Evolutionary conservation across 2,113 vertebrate genomes (phyloP).

Genomic region (Bothrops jararaca): DNA sequence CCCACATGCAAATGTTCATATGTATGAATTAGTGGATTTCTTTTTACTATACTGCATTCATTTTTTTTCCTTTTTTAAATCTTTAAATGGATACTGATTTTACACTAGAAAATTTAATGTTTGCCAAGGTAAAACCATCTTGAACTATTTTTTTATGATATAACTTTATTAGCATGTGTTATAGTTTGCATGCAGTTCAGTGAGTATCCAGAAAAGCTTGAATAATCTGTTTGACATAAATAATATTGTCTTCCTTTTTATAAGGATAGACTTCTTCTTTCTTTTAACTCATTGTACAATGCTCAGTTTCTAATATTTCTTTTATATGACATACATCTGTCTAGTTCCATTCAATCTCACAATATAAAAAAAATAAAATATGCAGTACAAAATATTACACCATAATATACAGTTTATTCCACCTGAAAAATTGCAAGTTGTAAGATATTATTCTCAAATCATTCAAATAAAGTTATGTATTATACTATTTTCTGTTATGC

Average conservation of each 20-base stretch:
- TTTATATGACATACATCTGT: neutral
- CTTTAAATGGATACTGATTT: neutral
- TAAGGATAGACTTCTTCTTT: too few relatives aligned
- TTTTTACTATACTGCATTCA: neutral
- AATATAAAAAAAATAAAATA: neutral
- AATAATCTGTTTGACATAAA: conserved; percentile 14
- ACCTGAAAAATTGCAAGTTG: conserved; percentile 23
- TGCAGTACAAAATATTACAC: neutral
- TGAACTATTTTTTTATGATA: conserved; percentile 14
- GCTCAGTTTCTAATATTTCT: conserved; percentile 1
- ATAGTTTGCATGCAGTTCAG: conserved; percentile 1
- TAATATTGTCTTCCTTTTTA: conserved; percentile 12
- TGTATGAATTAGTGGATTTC: neutral
- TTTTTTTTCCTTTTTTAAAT: neutral
- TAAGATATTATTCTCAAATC: conserved; percentile 9
- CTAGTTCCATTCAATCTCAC: neutral
- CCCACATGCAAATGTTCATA: neutral
- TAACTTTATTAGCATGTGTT: conserved; percentile 21
- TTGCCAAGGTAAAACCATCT: conserved; percentile 4
- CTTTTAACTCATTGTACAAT: neutral
- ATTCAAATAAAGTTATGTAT: conserved; percentile 26
- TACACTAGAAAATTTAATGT: neutral
- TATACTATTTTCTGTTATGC: conserved; percentile 19
- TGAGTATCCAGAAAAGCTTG: conserved; percentile 7
- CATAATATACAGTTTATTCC: conserved; percentile 21